Evolutionary conservation across 2,113 vertebrate species (phyloP), one percentile per base, ranked within the genome.

Genomic region (Lasiurus cinereus): DNA sequence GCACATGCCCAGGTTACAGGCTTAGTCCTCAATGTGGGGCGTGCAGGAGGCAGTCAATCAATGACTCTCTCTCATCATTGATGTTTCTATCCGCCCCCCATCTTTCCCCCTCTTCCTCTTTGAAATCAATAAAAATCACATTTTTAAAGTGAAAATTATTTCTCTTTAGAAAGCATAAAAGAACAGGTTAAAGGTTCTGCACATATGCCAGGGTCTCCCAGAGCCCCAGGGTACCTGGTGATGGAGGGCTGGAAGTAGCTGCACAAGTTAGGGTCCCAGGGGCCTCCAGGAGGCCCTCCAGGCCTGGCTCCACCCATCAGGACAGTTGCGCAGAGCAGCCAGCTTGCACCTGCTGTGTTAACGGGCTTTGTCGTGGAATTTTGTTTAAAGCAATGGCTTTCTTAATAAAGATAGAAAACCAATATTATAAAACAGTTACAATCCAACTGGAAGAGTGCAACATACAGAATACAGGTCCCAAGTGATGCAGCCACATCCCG

Each of bases 261-360:
- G 19, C 24, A 5, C 15, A 84, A n/a, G 10, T n/a, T 8, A 21
- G 19, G 24, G 7, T 52, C 66, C 67, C 4, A 10, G 46, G 48
- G 12, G 27, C 8, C 29, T 8, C 29, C 15, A 15, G 13, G 13
- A 4, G 19, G 10, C 21, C 33, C 18, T 8, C 24, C 31, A 21
- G 64, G 22, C 11, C 54, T 12, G 6, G 21, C 1, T 6, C 24
- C 56, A 15, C 56, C 36, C 46, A n/a, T 50, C 22, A 21, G 0
- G 0, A 5, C 50, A 18, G 7, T 16, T 16, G 19, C 14, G 9
- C n/a, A 0, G 36, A 33, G 50, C 27, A n/a, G 29, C 39, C 83
- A 13, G 22, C 22, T 46, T 31, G 59, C 10, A 19, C 43, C 50
- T 16, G 36, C 4, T 48, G 14, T 48, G 29, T n/a, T 27, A 36